phyloP scores from a whole-genome alignment of 2,113 vertebrate genomes.

The Mustela nigripes region DNA sequence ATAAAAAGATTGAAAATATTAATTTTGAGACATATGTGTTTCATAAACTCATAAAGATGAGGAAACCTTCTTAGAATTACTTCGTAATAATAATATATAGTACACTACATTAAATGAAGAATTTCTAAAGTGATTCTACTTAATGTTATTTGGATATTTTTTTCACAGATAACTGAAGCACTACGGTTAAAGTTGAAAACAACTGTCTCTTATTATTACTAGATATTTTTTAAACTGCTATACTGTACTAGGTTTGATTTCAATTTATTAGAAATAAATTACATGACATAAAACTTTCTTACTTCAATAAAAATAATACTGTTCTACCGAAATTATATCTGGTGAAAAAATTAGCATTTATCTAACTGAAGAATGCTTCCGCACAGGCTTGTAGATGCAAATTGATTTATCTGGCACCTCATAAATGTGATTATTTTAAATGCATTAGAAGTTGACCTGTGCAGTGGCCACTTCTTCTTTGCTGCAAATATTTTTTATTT shows the following conservation, averaged over 20 bases:
- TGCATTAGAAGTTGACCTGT: not conserved
- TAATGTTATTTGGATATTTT: not conserved
- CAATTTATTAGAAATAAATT: not conserved
- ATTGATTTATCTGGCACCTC: not conserved
- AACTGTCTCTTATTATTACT: not conserved
- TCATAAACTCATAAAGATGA: not conserved
- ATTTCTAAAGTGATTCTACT: not conserved
- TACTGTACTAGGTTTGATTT: not conserved
- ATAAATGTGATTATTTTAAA: not conserved
- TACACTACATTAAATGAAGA: not conserved
- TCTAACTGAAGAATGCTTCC: not conserved
- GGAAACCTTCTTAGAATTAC: not conserved
- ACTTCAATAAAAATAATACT: not conserved
- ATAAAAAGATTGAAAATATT: not conserved
- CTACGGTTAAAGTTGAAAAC: not conserved
- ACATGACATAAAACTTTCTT: not conserved
- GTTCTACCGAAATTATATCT: not conserved
- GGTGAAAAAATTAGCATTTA: not conserved
- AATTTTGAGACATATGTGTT: not conserved
- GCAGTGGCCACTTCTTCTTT: not conserved
- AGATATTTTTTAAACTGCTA: not conserved
- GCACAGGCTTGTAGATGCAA: not conserved
- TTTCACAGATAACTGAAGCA: not conserved
- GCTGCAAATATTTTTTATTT: not conserved
- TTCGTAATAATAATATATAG: not conserved